These are phyloP conservation scores for Bucorvus abyssinicus DNA, from an alignment of 2,797 vertebrate genomes.

Conservation along the genomic window DNA sequence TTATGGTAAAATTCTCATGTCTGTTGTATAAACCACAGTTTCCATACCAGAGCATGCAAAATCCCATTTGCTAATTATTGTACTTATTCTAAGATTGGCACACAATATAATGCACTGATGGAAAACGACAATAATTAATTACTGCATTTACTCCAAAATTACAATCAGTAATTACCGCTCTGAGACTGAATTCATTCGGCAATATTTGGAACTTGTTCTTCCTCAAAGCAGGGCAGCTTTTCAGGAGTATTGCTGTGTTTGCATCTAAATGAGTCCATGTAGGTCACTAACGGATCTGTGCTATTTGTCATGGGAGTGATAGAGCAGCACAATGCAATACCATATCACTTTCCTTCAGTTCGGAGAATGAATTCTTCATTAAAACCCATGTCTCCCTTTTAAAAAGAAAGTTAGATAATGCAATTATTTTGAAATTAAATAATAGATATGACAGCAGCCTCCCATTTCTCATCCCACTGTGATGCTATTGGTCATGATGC, in stretches of 20 bases:
- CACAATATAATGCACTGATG: constrained; percentile 66
- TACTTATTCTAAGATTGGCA: constrained; percentile 66
- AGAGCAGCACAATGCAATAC: not conserved
- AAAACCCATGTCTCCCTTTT: not conserved
- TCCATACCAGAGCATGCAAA: constrained; percentile 14
- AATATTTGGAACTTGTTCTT: constrained; percentile 63
- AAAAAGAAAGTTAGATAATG: not conserved
- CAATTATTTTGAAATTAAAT: constrained; percentile 6
- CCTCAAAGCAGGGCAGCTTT: constrained; percentile 54
- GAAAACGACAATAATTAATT: constrained; percentile 73
- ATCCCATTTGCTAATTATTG: constrained; percentile 68
- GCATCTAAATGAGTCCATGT: constrained; percentile 56
- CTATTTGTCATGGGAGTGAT: constrained; percentile 48
- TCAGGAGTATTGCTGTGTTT: constrained; percentile 54
- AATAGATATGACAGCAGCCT: not conserved
- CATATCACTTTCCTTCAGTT: not conserved
- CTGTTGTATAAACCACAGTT: constrained; percentile 26
- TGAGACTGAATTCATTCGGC: constrained; percentile 64
- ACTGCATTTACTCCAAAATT: constrained; percentile 65
- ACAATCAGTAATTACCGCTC: constrained; percentile 71
- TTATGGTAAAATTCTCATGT: constrained; percentile 26
- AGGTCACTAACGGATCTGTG: not conserved
- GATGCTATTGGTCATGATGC: not conserved
- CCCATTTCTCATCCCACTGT: not conserved
- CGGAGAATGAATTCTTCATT: constrained; percentile 15